A percentile compares a stretch with the other conserved stretches of the same genome.
Evolutionary conservation across 2,113 vertebrate species (phyloP).

Genomic region (Strix aluco): DNA sequence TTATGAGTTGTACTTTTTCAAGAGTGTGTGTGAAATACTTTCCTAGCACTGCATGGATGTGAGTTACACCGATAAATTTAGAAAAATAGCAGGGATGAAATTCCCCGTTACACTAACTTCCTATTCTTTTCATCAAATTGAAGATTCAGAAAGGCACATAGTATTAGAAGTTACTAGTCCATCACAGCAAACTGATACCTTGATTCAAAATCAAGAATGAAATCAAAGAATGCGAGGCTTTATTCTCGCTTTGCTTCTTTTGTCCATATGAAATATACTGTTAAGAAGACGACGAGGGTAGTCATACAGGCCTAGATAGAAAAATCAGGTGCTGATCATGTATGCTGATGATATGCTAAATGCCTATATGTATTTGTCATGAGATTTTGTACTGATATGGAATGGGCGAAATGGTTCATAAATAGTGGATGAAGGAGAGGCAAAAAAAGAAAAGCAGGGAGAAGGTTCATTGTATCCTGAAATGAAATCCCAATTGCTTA

Average conservation of each 20-base stretch:
- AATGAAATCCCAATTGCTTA: background rate
- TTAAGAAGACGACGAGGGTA: slow-evolving; percentile 5
- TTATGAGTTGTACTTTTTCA: background rate
- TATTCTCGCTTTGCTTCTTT: slow-evolving; percentile 44
- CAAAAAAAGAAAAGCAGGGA: background rate
- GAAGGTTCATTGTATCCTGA: background rate
- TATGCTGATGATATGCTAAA: background rate
- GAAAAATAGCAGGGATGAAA: background rate
- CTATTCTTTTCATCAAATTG: background rate
- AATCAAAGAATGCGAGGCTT: background rate
- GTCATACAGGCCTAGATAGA: background rate
- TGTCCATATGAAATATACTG: slow-evolving; percentile 34
- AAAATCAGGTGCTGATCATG: background rate
- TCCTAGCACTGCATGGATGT: background rate
- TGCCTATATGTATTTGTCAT: background rate
- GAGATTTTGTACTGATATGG: background rate
- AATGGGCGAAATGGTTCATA: background rate
- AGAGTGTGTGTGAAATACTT: background rate
- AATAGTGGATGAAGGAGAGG: background rate
- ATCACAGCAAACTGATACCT: background rate
- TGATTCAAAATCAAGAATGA: background rate
- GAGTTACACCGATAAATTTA: background rate
- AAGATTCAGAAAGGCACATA: background rate
- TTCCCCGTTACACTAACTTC: background rate
- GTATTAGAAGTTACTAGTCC: background rate